Base-by-base conservation (phyloP, 2,113 vertebrate species). In the Misgurnus mizolepis region DNA sequence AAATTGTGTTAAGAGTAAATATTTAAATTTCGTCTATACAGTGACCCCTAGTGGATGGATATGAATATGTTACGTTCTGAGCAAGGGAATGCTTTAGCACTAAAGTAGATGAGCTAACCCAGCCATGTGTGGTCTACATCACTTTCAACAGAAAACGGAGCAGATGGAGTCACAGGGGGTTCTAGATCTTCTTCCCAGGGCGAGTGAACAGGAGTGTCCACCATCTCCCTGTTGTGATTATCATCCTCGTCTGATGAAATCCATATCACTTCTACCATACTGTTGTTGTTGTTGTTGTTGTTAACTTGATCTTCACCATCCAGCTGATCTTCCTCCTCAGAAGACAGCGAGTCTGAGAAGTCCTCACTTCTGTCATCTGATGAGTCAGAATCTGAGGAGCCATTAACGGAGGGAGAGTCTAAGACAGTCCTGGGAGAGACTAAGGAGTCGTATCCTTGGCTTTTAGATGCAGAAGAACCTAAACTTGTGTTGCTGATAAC, bases 261-360 rank as follows among this genome's bases (percentile, higher is more conserved):
- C 85, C 6, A 91, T 68, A 72, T 83, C 87, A 10, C 87, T 78
- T 6, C 43, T 71, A 27, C 78, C 49, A 53, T 65, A 70, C 34
- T 66, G 39, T 82, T 62, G 43, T 76, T 27, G 40, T 49, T 3
- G 12, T 27, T 82, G 17, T 56, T 45, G 50, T 5, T 14, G 2
- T 45, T 80, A 64, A 55, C 43, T 14, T 7, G 18, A 22, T 34
- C 49, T 75, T 78, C 76, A 0, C 22, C 70, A 0, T 85, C 87
- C 7, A 85, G 83, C 47, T 86, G 85, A 22, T 76, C 60, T 5
- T 86, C 89, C 0, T 93, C 93, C 0, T 90, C 91, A 1, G 90
- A 92, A 67, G 91, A 93, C 0, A 92, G 93, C 60, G 93, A 93
- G 50, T 93, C 94, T 0, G 92, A 94, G 72, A 92, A 95, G 69